Percentiles rank a stretch among this genome's conserved stretches.
Evolutionary conservation across 2,113 vertebrate species (phyloP).

Genomic region (Coryphaenoides rupestris): DNA sequence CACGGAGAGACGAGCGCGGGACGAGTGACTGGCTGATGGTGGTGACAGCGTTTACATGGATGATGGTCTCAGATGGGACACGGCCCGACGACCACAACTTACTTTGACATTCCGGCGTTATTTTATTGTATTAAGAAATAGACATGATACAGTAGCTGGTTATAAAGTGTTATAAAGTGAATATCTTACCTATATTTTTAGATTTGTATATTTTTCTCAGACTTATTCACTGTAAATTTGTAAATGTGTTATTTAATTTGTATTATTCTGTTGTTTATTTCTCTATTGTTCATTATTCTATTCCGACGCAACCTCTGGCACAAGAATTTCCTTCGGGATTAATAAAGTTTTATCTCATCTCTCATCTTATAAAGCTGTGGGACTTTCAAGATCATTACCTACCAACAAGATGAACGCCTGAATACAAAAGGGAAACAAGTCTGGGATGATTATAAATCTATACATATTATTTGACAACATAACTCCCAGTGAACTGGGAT

Average conservation of each 20-base stretch:
- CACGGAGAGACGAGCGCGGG: conserved; percentile 51
- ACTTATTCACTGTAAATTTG: too few relatives aligned
- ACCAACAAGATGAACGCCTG: too few relatives aligned
- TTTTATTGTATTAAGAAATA: background rate
- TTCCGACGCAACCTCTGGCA: too few relatives aligned
- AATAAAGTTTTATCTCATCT: too few relatives aligned
- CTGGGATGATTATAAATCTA: background rate
- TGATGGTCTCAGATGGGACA: conserved; percentile 50
- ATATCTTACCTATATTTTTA: too few relatives aligned
- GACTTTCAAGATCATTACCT: too few relatives aligned
- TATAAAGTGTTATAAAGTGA: background rate
- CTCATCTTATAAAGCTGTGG: background rate
- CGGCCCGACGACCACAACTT: conserved; percentile 21
- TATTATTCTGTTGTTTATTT: too few relatives aligned
- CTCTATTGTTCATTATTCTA: too few relatives aligned
- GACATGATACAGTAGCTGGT: background rate
- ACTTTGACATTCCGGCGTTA: conserved; percentile 22
- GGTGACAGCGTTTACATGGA: conserved; percentile 66
- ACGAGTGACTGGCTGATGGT: conserved; percentile 61
- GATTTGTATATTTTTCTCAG: too few relatives aligned
- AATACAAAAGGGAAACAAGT: too few relatives aligned
- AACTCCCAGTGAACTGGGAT: background rate
- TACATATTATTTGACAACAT: background rate
- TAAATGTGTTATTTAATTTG: too few relatives aligned
- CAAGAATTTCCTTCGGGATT: too few relatives aligned